A percentile compares a stretch with the other conserved stretches of the same genome.
Evolutionary conservation across 2,888 invertebrate genomes (phyloP).

Genomic region (Troilus luridus): DNA sequence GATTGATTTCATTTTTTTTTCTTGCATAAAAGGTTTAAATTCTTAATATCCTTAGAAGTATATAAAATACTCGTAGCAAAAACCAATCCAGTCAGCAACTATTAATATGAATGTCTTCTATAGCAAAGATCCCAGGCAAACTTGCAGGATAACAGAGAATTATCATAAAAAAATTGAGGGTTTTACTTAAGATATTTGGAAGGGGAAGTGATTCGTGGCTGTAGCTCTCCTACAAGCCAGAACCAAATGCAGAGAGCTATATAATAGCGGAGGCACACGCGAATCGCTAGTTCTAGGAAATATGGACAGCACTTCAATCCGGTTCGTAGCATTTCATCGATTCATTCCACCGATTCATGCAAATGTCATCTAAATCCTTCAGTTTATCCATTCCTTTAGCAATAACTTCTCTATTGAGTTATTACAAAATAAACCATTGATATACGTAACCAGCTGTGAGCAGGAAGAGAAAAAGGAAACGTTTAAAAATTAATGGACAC

Average conservation of each 20-base stretch:
- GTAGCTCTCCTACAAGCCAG: background rate
- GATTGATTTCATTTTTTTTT: too few relatives aligned
- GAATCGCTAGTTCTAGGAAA: slow-evolving; percentile 2
- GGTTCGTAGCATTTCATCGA: background rate
- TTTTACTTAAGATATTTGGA: background rate
- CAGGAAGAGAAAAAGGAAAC: background rate
- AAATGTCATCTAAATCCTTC: background rate
- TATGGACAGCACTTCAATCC: slow-evolving; percentile 29
- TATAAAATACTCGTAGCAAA: too few relatives aligned
- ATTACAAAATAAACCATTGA: background rate
- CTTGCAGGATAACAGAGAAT: background rate
- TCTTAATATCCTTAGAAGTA: too few relatives aligned
- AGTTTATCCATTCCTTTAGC: background rate
- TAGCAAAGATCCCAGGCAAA: too few relatives aligned
- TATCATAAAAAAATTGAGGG: background rate
- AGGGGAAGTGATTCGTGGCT: background rate
- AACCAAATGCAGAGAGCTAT: background rate
- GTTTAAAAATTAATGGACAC: background rate
- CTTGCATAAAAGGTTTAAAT: too few relatives aligned
- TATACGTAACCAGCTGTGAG: background rate
- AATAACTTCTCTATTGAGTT: background rate
- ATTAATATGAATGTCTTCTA: too few relatives aligned
- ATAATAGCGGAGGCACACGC: background rate
- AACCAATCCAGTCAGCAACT: too few relatives aligned
- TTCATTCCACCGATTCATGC: background rate